A percentile compares a stretch with the other conserved stretches of the same genome.
Conservation (phyloP, 1,140 invertebrate genomes). For the Habropoda laboriosa region DNA sequence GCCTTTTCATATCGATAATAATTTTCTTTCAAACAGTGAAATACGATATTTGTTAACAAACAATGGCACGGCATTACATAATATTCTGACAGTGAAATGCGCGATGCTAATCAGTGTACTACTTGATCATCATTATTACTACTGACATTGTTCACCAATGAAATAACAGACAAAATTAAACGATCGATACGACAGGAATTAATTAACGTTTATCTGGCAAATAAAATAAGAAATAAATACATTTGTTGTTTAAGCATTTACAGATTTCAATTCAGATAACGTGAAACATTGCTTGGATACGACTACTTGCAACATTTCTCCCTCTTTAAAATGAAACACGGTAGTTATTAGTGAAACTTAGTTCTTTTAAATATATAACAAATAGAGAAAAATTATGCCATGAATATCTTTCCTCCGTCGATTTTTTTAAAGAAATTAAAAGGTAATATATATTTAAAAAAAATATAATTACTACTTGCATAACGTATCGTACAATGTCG, state of each 20-base stretch:
- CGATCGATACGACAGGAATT: background rate
- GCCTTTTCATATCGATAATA: too few relatives aligned
- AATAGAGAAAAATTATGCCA: conserved; percentile 35
- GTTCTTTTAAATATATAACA: conserved; percentile 21
- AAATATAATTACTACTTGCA: too few relatives aligned
- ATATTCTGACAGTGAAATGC: too few relatives aligned
- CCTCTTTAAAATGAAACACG: conserved; percentile 53
- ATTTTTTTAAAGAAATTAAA: background rate
- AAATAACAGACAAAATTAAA: background rate
- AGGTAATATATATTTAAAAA: background rate
- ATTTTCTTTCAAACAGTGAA: too few relatives aligned
- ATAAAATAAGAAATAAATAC: conserved; percentile 48
- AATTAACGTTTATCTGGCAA: background rate
- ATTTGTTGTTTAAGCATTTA: conserved; percentile 10
- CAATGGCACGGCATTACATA: too few relatives aligned
- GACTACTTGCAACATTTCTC: conserved; percentile 52
- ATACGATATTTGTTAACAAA: too few relatives aligned
- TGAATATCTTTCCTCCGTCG: background rate
- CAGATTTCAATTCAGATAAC: conserved; percentile 44
- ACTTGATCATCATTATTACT: conserved; percentile 41
- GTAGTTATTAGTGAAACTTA: conserved; percentile 49
- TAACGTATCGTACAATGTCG: too few relatives aligned
- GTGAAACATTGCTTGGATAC: conserved; percentile 40
- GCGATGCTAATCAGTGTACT: too few relatives aligned
- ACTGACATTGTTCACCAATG: background rate